phyloP scores from a whole-genome alignment of 2,888 invertebrate genomes.

The Aelia acuminata region DNA sequence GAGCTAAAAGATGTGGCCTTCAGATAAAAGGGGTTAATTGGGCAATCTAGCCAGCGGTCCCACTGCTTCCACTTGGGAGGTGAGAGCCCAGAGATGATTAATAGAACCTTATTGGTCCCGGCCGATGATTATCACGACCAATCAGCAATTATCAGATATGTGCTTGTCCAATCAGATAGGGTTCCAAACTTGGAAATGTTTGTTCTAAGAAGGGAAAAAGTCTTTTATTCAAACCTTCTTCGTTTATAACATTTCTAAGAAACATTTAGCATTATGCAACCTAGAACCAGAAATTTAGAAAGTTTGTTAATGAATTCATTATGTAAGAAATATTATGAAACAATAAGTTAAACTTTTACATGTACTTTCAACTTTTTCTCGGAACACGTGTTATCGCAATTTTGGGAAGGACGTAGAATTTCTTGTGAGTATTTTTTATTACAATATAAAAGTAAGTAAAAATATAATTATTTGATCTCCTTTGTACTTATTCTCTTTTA shows the following conservation, averaged over 20 bases:
- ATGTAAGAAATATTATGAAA: slow-evolving; percentile 1
- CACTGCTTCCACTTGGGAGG: not conserved
- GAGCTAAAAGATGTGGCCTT: slow-evolving; percentile 44
- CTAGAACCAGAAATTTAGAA: not conserved
- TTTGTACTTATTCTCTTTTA: too few relatives aligned
- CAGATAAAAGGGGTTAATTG: slow-evolving; percentile 23
- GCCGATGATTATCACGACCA: not conserved
- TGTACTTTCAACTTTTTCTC: too few relatives aligned
- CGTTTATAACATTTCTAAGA: not conserved
- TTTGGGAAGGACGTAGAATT: too few relatives aligned
- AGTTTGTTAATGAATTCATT: not conserved
- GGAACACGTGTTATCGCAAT: too few relatives aligned
- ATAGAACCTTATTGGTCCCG: slow-evolving; percentile 13
- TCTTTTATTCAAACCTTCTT: not conserved
- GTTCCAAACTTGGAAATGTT: not conserved
- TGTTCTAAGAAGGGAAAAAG: too few relatives aligned
- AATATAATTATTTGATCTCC: too few relatives aligned
- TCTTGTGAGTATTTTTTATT: too few relatives aligned
- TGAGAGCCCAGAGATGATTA: not conserved
- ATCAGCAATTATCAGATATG: not conserved
- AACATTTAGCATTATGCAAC: not conserved
- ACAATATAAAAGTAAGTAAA: too few relatives aligned
- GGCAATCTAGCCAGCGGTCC: not conserved
- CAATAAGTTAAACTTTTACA: not conserved
- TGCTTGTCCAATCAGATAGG: not conserved